phyloP scores from a whole-genome alignment of 2,797 vertebrate species.

The Dicrostonyx torquatus region DNA sequence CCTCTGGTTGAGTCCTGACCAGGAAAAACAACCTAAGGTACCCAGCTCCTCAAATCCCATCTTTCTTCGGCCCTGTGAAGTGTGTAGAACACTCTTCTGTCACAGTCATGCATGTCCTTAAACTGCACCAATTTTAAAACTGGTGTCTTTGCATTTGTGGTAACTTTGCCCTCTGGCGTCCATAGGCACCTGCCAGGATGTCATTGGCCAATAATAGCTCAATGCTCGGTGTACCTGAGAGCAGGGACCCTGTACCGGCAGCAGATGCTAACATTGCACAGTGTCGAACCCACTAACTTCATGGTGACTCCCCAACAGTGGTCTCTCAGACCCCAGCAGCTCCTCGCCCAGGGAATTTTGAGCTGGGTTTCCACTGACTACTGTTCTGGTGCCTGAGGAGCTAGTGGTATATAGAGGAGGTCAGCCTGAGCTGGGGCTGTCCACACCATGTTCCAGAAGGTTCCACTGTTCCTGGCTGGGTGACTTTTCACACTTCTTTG shows the following conservation, averaged over 20 bases:
- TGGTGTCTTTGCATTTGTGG: too few species aligned
- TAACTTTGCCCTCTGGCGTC: not conserved
- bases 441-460: not conserved
- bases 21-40: not conserved
- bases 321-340: not conserved
- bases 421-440: too few species aligned
- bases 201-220: accelerated
- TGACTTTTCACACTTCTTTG: not conserved
- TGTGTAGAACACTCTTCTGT: too few species aligned
- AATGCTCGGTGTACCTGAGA: too few species aligned
- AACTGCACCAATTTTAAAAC: not conserved
- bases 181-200: not conserved
- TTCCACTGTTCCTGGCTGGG: not conserved
- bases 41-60: not conserved
- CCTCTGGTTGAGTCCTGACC: not conserved
- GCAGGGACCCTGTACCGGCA: accelerated
- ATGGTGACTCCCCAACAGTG: accelerated
- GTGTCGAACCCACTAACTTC: accelerated
- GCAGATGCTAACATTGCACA: not conserved
- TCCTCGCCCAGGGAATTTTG: too few species aligned
- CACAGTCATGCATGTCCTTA: not conserved
- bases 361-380: not conserved
- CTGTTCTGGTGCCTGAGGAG: not conserved
- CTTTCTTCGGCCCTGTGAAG: not conserved
- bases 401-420: not conserved